Evolutionary conservation across 2,888 invertebrate genomes (phyloP), one percentile per base, ranked within the genome.

Genomic region (Psylliodes chrysocephalus): DNA sequence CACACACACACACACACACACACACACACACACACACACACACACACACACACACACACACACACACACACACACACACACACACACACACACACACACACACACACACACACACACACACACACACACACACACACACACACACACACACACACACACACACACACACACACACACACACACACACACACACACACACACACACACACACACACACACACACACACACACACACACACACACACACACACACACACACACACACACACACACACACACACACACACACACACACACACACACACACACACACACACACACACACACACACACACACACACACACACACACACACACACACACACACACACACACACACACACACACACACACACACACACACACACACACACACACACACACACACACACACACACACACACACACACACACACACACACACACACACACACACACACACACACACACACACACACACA

Each of bases 351-450:
- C 44, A 53, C 17, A 60, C 30, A 60, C 44, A 60, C 17, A 60
- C 40, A 60, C 40, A 60, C 17, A 60, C 40, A 60, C 28, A 60
- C 17, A 60, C 40, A 60, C 42, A 60, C 17, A 60, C 40, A 60
- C 28, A 60, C 17, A 60, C 40, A 60, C 42, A 60, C 17, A 60
- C 40, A 60, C 42, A 60, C 17, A 60, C 40, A 60, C 42, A 60
- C 17, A 60, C 40, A 60, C 42, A 60, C 17, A 60, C 40, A 60
- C 42, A 60, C 17, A 60, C 40, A 60, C 42, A 53, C 17, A 60
- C 22, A 60, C 42, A 60, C 17, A 60, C 40, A 60, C 42, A 60
- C 17, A 60, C 40, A 60, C 42, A 60, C 17, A 60, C 40, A 60
- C 42, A 60, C 17, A 60, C 40, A 60, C 42, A 60, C 17, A 60